These are phyloP conservation scores for Nannobrachium achirus DNA, from an alignment of 2,113 vertebrate species.

Conservation along the genomic window DNA sequence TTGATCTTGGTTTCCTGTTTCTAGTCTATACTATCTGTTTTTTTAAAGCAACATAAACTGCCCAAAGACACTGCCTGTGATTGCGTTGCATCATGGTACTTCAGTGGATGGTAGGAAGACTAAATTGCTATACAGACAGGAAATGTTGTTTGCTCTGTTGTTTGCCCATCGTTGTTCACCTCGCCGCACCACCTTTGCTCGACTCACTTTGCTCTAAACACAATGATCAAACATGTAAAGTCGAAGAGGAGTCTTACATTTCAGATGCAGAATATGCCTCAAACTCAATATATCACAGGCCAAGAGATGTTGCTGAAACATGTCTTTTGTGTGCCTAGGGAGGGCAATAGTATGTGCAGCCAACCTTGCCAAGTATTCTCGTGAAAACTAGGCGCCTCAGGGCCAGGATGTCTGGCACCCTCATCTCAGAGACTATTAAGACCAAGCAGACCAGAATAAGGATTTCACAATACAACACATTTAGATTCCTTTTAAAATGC, in stretches of 20 bases:
- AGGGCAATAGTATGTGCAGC: background rate
- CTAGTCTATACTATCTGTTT: no score
- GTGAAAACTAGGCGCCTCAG: conserved; percentile 1
- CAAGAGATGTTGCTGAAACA: conserved; percentile 11
- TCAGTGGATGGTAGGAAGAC: no score
- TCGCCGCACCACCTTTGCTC: background rate
- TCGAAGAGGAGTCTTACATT: background rate
- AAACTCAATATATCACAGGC: background rate
- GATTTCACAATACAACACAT: background rate
- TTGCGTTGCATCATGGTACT: no score
- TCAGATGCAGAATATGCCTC: background rate
- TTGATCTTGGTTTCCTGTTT: no score
- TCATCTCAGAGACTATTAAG: background rate
- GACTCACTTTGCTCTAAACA: background rate
- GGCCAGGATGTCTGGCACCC: conserved; percentile 23
- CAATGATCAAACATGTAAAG: background rate
- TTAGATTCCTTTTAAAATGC: background rate
- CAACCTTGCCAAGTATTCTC: background rate
- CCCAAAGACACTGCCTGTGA: no score
- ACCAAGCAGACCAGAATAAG: background rate
- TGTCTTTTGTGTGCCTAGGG: conserved; percentile 17
- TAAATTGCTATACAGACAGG: no score
- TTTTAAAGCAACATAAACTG: no score
- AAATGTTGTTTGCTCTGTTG: background rate
- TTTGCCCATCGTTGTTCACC: background rate